Percentiles rank a stretch among this genome's conserved stretches.
These are phyloP conservation scores for Hiodon tergisus DNA, from an alignment of 2,113 vertebrate species.

Conservation along the genomic window DNA sequence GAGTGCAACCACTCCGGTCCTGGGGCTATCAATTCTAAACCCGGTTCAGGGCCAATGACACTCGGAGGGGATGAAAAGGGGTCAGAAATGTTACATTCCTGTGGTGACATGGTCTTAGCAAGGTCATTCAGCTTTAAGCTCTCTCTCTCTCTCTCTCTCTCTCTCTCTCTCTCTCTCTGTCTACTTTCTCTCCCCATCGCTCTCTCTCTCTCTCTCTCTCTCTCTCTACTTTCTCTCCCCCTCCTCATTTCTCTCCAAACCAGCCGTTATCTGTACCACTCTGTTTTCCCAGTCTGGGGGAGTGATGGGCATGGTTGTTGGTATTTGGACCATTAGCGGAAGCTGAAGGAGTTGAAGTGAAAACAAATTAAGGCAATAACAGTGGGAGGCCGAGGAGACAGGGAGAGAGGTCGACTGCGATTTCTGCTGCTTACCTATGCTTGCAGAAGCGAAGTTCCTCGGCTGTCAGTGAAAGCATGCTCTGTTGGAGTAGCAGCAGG, in stretches of 20 bases:
- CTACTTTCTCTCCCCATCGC: not conserved
- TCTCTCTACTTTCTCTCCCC: not conserved
- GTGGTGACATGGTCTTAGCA: slow-evolving; percentile 29
- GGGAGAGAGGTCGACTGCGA: slow-evolving; percentile 4
- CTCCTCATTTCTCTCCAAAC: not conserved
- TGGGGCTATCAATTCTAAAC: slow-evolving; percentile 5
- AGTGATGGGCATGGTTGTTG: not conserved
- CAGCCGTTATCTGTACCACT: not conserved
- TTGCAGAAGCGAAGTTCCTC: slow-evolving; percentile 36
- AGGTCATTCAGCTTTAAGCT: slow-evolving; percentile 36
- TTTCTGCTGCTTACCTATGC: slow-evolving; percentile 29
- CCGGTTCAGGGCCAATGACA: not conserved
- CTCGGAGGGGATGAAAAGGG: slow-evolving; percentile 21
- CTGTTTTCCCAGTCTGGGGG: not conserved
- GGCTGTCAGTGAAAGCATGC: slow-evolving; percentile 49
- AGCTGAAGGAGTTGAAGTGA: not conserved
- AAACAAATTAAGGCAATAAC: slow-evolving; percentile 5
- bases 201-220: not conserved
- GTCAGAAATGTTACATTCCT: slow-evolving; percentile 44
- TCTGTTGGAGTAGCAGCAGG: slow-evolving; percentile 38
- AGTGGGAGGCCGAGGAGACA: slow-evolving; percentile 11
- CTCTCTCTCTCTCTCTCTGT: not conserved
- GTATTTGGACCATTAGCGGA: not conserved
- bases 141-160: not conserved
- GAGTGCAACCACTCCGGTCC: slow-evolving; percentile 12